Conservation (phyloP, 2,888 invertebrate species). For the Lamellibrachia satsuma region DNA sequence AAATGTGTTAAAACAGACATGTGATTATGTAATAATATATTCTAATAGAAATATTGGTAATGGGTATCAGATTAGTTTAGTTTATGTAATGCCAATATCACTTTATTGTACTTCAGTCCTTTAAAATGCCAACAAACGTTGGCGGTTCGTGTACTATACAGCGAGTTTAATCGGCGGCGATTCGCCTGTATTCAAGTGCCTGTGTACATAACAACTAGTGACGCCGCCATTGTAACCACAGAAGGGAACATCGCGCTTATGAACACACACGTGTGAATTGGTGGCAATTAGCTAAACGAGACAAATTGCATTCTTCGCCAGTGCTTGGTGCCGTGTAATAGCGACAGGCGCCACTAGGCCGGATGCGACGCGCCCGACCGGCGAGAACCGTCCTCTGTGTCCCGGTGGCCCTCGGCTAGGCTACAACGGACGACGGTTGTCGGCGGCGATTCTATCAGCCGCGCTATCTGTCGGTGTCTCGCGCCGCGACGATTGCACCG, state of each 20-base stretch:
- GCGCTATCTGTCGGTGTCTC: neutral
- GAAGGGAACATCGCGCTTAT: neutral
- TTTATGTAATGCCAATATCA: neutral
- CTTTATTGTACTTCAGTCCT: neutral
- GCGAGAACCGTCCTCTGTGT: neutral
- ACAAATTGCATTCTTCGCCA: constrained; percentile 6
- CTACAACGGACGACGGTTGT: neutral
- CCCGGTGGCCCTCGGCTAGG: neutral
- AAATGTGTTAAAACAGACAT: no score
- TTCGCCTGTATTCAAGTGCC: neutral
- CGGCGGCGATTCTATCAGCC: neutral
- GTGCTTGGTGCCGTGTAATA: neutral
- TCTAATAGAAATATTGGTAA: no score
- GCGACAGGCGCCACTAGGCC: neutral
- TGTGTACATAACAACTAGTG: neutral
- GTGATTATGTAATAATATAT: no score
- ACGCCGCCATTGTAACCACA: neutral
- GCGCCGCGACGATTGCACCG: neutral
- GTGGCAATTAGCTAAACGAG: constrained; percentile 7
- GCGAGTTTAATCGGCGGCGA: constrained; percentile 3
- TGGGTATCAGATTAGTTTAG: no score
- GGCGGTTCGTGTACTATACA: neutral
- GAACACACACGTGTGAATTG: constrained; percentile 17
- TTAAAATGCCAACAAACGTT: neutral
- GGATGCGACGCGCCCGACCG: neutral